These are phyloP conservation scores for Sebastes taczanowskii DNA, from an alignment of 2,797 vertebrate genomes.

Conservation along the genomic window DNA sequence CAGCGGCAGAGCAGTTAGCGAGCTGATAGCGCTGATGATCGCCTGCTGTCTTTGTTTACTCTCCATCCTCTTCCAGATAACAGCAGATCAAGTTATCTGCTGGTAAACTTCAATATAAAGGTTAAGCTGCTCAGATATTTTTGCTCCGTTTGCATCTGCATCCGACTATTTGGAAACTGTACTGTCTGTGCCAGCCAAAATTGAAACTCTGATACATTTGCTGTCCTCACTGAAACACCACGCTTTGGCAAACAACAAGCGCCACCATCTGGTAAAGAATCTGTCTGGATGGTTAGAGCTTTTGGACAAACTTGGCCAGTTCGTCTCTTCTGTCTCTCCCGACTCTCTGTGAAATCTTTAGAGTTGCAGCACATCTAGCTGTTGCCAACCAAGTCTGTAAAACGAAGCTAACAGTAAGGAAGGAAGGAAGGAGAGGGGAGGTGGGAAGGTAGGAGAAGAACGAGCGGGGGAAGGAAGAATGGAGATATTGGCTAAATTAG, in stretches of 20 bases:
- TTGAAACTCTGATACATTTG: background rate
- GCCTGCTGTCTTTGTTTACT: slow-evolving; percentile 34
- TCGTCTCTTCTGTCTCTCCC: too few relatives aligned
- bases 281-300: background rate
- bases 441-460: background rate
- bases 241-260: too few relatives aligned
- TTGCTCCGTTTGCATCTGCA: background rate
- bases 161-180: background rate
- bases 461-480: background rate
- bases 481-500: background rate
- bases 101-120: background rate
- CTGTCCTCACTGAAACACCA: background rate
- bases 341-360: background rate
- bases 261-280: too few relatives aligned
- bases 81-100: background rate
- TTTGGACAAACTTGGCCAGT: background rate
- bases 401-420: background rate
- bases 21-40: slow-evolving; percentile 27
- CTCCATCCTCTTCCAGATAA: slow-evolving; percentile 17
- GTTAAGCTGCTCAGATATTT: too few relatives aligned
- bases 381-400: background rate
- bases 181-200: background rate
- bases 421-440: background rate
- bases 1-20: slow-evolving; percentile 16
- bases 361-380: too few relatives aligned